These are phyloP conservation scores for Aurelia sp. DNA, from an alignment of 30 jellyfish, hydroid and myxozoan species.

Conservation along the genomic window DNA sequence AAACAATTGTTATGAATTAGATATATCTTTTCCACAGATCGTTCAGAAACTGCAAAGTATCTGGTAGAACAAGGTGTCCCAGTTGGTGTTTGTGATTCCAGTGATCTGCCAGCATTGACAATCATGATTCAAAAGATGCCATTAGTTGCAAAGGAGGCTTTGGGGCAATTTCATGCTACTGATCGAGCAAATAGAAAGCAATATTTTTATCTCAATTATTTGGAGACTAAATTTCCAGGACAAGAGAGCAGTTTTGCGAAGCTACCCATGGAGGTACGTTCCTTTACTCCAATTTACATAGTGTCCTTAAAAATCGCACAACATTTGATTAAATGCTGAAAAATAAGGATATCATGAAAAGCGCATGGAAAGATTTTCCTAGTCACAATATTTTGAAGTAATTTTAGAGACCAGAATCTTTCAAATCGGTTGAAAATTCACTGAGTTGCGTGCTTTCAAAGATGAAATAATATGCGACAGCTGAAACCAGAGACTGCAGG, in stretches of 20 bases:
- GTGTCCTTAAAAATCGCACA: too few relatives aligned
- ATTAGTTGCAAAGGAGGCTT: conserved; percentile 88
- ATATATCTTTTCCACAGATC: conserved; percentile 40
- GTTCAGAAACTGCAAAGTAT: conserved; percentile 92
- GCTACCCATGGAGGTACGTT: conserved; percentile 83
- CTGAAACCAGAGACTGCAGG: too few relatives aligned
- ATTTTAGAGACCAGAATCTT: too few relatives aligned
- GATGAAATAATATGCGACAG: too few relatives aligned
- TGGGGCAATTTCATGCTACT: conserved; percentile 80
- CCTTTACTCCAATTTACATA: neutral
- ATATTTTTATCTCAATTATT: conserved; percentile 66
- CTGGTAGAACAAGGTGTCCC: conserved; percentile 85
- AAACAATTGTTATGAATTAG: neutral
- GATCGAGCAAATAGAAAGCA: conserved; percentile 95
- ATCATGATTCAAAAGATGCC: conserved; percentile 97
- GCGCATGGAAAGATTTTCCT: too few relatives aligned
- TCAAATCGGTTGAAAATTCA: too few relatives aligned
- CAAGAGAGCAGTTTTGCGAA: conserved; percentile 59
- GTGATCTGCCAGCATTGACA: conserved; percentile 88
- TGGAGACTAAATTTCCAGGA: conserved; percentile 85
- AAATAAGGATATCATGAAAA: too few relatives aligned
- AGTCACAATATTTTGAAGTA: too few relatives aligned
- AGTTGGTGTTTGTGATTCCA: conserved; percentile 85
- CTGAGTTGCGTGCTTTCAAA: too few relatives aligned
- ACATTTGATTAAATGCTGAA: too few relatives aligned